Conservation (phyloP, 2,888 invertebrate species). For the Acleris laterana region DNA sequence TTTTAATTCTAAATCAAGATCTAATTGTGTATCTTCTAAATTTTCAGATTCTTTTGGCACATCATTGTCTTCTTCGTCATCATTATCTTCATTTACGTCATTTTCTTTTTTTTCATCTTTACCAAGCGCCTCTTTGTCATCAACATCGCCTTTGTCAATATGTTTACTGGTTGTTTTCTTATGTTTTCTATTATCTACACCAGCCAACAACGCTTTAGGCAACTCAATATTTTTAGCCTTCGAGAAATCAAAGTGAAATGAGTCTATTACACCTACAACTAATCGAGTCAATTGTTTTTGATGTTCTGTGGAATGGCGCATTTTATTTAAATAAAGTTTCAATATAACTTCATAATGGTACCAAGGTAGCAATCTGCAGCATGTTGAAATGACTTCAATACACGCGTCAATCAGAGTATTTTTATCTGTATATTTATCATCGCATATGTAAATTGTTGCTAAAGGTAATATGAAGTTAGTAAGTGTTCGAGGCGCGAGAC, state of each 20-base stretch:
- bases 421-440: conserved; percentile 89
- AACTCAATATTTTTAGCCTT: conserved; percentile 78
- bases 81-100: conserved; percentile 40
- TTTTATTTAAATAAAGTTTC: conserved; percentile 90
- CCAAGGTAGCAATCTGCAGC: conserved; percentile 94
- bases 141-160: conserved; percentile 46
- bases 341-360: conserved; percentile 93
- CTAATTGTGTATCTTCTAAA: conserved; percentile 46
- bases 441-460: conserved; percentile 91
- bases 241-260: conserved; percentile 95
- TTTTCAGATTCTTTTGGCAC: conserved; percentile 46
- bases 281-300: conserved; percentile 93
- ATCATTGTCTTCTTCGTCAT: conserved; percentile 46
- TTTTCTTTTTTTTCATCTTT: conserved; percentile 42
- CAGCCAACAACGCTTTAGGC: conserved; percentile 64
- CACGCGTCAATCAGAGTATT: conserved; percentile 93
- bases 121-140: conserved; percentile 46
- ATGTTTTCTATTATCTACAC: conserved; percentile 42
- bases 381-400: conserved; percentile 90
- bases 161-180: conserved; percentile 42
- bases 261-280: conserved; percentile 91
- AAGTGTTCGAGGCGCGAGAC: conserved; percentile 88
- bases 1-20: conserved; percentile 65
- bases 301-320: conserved; percentile 88
- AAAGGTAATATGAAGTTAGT: conserved; percentile 94